These are phyloP conservation scores for Loriculus beryllinus DNA, from an alignment of 2,797 vertebrate genomes.

Conservation along the genomic window DNA sequence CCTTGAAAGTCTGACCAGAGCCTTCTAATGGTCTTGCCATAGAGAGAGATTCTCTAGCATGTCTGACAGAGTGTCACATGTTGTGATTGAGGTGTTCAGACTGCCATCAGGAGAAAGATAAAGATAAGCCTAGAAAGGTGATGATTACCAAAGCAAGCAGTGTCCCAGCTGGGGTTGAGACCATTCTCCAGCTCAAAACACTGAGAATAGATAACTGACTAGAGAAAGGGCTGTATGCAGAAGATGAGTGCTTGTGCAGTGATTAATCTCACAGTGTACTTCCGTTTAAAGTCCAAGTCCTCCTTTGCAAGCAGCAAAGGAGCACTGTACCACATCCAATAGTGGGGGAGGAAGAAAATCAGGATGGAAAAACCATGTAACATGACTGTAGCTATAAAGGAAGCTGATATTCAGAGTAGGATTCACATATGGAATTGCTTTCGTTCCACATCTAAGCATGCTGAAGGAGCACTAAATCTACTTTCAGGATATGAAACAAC, in stretches of 20 bases:
- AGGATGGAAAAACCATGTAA: background rate
- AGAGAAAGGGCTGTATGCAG: background rate
- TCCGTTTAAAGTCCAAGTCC: background rate
- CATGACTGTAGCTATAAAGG: background rate
- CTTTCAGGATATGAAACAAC: background rate
- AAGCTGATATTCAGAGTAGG: background rate
- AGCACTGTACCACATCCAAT: background rate
- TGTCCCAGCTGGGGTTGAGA: background rate
- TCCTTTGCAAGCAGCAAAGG: background rate
- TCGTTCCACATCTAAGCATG: background rate
- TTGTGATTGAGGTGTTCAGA: background rate
- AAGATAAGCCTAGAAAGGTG: background rate
- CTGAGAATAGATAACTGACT: background rate
- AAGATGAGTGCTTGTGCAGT: background rate
- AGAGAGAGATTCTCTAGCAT: background rate
- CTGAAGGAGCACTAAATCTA: background rate
- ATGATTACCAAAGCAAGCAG: background rate
- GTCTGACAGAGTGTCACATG: background rate
- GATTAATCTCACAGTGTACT: background rate
- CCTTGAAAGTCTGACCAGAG: background rate
- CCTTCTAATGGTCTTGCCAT: background rate
- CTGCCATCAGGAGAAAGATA: background rate
- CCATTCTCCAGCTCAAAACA: background rate
- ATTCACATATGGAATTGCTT: background rate
- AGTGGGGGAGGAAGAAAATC: background rate